phyloP scores from a whole-genome alignment of 1,140 invertebrate genomes.

The Drosophila oshimai region DNA sequence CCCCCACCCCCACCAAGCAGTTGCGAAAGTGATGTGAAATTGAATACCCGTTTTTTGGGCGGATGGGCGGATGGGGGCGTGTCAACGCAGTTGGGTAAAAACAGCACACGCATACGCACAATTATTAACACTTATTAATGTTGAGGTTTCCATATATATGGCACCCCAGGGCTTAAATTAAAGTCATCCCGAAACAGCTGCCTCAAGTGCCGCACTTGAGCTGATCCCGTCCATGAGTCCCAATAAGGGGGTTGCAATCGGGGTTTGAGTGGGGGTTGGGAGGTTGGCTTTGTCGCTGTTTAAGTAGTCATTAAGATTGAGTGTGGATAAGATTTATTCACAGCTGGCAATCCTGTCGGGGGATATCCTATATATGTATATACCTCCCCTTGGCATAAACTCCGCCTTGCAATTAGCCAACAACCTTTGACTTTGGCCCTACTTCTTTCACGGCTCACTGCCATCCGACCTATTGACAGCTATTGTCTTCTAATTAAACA shows the following conservation, averaged over 20 bases:
- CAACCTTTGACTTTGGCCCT: slow-evolving; percentile 37
- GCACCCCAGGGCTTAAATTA: slow-evolving; percentile 76
- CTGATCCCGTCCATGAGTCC: not conserved
- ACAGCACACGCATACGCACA: slow-evolving; percentile 47
- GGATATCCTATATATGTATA: no score
- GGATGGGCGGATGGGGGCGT: slow-evolving; percentile 47
- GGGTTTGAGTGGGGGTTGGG: slow-evolving; percentile 3
- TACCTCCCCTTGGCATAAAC: not conserved
- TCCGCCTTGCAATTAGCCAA: slow-evolving; percentile 36
- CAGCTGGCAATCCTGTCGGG: slow-evolving; percentile 50
- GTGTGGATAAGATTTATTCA: slow-evolving; percentile 71
- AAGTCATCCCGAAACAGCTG: slow-evolving; percentile 58
- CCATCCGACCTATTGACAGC: slow-evolving; percentile 56
- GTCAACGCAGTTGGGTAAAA: slow-evolving; percentile 30
- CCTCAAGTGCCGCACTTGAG: slow-evolving; percentile 66
- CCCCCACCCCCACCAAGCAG: slow-evolving; percentile 24
- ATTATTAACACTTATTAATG: slow-evolving; percentile 81
- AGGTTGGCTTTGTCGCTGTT: slow-evolving; percentile 59
- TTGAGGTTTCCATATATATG: slow-evolving; percentile 72
- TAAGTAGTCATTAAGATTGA: slow-evolving; percentile 79
- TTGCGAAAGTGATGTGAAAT: slow-evolving; percentile 75
- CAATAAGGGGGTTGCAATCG: slow-evolving; percentile 14
- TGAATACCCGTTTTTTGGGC: slow-evolving; percentile 48
- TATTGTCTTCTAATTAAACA: slow-evolving; percentile 78
- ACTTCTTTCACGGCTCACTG: not conserved